phyloP scores from a whole-genome alignment of 1,140 invertebrate genomes.

The Phortica variegata region DNA sequence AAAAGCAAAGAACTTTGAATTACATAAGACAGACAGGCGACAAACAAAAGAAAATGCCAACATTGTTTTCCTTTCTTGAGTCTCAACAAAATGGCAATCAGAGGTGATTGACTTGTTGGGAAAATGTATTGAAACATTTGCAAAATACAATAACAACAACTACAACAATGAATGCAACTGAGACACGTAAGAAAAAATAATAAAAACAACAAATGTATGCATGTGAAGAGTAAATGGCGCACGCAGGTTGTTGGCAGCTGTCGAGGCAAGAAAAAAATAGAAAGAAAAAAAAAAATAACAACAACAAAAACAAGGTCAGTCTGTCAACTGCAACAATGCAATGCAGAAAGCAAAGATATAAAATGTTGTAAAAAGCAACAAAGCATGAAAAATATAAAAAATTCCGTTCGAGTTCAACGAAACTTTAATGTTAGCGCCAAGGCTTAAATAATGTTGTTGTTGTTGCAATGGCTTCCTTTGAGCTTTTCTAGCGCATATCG shows the following conservation, averaged over 20 bases:
- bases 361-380: conserved; percentile 17
- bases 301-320: conserved; percentile 48
- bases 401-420: conserved; percentile 32
- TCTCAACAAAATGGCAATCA: too few species aligned
- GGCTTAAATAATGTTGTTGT: conserved; percentile 35
- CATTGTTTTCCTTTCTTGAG: too few species aligned
- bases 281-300: too few species aligned
- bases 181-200: too few species aligned
- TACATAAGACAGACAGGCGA: too few species aligned
- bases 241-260: conserved; percentile 13
- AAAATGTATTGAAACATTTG: conserved; percentile 6
- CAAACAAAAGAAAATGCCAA: too few species aligned
- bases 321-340: conserved; percentile 22
- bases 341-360: neutral
- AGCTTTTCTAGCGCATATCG: too few species aligned
- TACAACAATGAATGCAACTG: too few species aligned
- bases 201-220: too few species aligned
- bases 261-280: too few species aligned
- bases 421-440: conserved; percentile 32
- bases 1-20: too few species aligned
- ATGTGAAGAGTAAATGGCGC: conserved; percentile 16
- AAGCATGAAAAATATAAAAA: too few species aligned
- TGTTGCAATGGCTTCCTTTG: conserved; percentile 18
- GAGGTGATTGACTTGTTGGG: neutral
- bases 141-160: conserved; percentile 3